Evolutionary conservation across 92 coral and sea anemone genomes (phyloP), one percentile per base, ranked within the genome.

Genomic region (Phenganax stokvisi): DNA sequence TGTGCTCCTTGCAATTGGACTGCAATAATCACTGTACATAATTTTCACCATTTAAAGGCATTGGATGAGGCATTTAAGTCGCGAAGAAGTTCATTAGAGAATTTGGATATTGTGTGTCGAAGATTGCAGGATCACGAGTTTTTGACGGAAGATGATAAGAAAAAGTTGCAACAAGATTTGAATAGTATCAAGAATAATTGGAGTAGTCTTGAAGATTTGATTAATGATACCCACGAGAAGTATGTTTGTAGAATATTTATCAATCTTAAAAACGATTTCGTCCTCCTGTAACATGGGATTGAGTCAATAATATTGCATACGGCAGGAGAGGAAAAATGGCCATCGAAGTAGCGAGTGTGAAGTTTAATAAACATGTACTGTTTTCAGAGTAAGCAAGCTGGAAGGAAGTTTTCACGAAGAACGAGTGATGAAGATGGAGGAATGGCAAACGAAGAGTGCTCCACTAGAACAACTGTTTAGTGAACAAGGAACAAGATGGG

Each of bases 401-500:
- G 74, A 79, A 63, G 56, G 67, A 12, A 79, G 53, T 54, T 79
- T 61, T 54, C 20, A 79, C 47, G 83, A 79, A 60, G 83, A 79
- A 16, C 67, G 83, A 2, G 30, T 79, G 0, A 60, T 53, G 16
- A 79, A 79, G 62, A 79, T 79, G 47, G 74, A 79, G 17, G 83
- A 79, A 79, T 79, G 83, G 83, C 83, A 64, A 54, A 13, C 58
- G 3, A 79, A 79, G 69, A 79, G 74, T 54, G 83, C 83, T 47
- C 83, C 83, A 47, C 51, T 79, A 13, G 73, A 79, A 31, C 83
- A 62, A 54, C 62, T 79, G 83, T 79, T 79, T 56, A 79, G 65
- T 64, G 83, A 79, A 37, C 83, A 79, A 79, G 83, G 83, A 62
- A 63, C 83, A 16, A 79, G 52, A 31, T 79, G 83, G 83, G 83